Percentiles rank a stretch among this genome's conserved stretches.
Conservation (phyloP, 2,797 vertebrate species). For the Benthosema pterotum region DNA sequence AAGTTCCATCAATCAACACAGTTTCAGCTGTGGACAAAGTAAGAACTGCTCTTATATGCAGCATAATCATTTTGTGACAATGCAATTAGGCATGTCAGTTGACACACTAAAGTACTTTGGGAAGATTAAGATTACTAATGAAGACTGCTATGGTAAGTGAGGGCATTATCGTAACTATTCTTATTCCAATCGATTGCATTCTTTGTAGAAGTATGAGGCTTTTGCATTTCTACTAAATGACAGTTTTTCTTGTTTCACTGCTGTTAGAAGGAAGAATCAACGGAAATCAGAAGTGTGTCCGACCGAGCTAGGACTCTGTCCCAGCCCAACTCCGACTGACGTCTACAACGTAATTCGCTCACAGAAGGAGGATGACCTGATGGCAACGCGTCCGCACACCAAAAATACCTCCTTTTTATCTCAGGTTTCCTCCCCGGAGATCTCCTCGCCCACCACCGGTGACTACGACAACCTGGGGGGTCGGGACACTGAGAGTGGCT, state of each 20-base stretch:
- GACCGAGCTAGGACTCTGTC: slow-evolving; percentile 74
- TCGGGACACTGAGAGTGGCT: slow-evolving; percentile 83
- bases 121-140: too few relatives aligned
- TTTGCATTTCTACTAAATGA: too few relatives aligned
- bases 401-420: slow-evolving; percentile 91
- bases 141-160: too few relatives aligned
- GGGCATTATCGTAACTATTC: too few relatives aligned
- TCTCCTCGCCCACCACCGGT: slow-evolving; percentile 72
- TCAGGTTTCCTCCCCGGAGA: slow-evolving; percentile 63
- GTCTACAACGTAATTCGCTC: slow-evolving; percentile 89
- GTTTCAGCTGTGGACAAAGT: too few relatives aligned
- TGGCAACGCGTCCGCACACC: slow-evolving; percentile 85
- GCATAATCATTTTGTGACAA: too few relatives aligned
- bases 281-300: slow-evolving; percentile 69
- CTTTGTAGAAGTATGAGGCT: neutral
- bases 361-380: slow-evolving; percentile 89
- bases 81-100: too few relatives aligned
- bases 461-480: slow-evolving; percentile 84
- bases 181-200: too few relatives aligned
- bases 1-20: too few relatives aligned
- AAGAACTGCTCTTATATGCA: too few relatives aligned
- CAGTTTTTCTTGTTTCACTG: too few relatives aligned
- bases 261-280: slow-evolving; percentile 56
- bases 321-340: slow-evolving; percentile 81
- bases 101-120: too few relatives aligned